Percentiles rank a stretch among this genome's conserved stretches.
phyloP scores from a whole-genome alignment of 2,888 invertebrate genomes.

The Nowickia ferox region DNA sequence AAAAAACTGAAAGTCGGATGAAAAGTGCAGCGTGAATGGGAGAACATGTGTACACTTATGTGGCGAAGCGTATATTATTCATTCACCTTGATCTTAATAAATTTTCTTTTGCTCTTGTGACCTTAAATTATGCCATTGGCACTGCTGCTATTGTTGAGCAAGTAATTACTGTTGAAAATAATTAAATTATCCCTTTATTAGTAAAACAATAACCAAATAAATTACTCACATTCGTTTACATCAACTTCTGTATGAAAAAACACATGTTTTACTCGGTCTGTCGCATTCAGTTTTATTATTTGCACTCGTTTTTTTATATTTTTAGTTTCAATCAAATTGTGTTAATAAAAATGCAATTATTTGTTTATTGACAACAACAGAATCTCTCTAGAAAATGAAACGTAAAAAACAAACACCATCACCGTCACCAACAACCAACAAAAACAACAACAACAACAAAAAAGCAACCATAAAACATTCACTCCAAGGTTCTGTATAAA shows the following conservation, averaged over 20 bases:
- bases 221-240: background rate
- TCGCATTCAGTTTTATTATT: slow-evolving; percentile 16
- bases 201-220: slow-evolving; percentile 28
- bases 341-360: slow-evolving; percentile 65
- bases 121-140: background rate
- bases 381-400: slow-evolving; percentile 51
- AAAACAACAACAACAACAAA: background rate
- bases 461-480: slow-evolving; percentile 43
- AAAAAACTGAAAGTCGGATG: no score
- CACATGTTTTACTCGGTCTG: background rate
- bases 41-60: no score
- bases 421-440: background rate
- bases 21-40: no score
- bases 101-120: background rate
- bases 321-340: slow-evolving; percentile 61
- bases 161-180: slow-evolving; percentile 31
- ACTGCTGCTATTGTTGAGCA: slow-evolving; percentile 12
- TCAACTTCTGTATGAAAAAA: slow-evolving; percentile 1
- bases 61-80: no score
- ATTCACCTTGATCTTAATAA: background rate
- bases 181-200: slow-evolving; percentile 49
- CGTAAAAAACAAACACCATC: slow-evolving; percentile 10
- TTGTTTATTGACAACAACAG: slow-evolving; percentile 57
- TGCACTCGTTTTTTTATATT: background rate
- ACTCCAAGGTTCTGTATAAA: slow-evolving; percentile 63